Conservation (phyloP, 1,140 invertebrate genomes). For the Formica exsecta region DNA sequence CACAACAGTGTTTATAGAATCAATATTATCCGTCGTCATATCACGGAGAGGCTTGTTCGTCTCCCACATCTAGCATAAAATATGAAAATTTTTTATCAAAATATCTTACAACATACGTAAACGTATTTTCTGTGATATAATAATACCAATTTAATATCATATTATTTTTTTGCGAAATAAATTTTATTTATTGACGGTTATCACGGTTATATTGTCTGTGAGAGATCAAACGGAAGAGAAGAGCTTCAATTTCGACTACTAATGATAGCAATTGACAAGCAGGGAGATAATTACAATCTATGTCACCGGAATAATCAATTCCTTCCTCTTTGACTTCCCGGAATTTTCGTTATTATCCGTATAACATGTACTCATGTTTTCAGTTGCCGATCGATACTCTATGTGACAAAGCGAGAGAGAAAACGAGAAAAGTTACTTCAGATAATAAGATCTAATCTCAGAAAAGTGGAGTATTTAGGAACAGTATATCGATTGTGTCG, state of each 20-base stretch:
- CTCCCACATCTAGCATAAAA: neutral
- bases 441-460: conserved; percentile 51
- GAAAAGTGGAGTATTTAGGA: conserved; percentile 18
- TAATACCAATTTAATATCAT: neutral
- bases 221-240: neutral
- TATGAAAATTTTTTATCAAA: neutral
- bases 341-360: conserved; percentile 3
- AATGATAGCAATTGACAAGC: neutral
- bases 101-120: neutral
- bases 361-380: neutral
- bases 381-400: conserved; percentile 4
- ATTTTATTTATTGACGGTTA: conserved; percentile 6
- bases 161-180: neutral
- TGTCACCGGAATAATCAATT: conserved; percentile 18
- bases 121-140: neutral
- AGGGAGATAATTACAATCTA: conserved; percentile 10
- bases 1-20: conserved; percentile 43
- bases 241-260: neutral
- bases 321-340: conserved; percentile 6
- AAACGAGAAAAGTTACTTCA: conserved; percentile 3
- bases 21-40: conserved; percentile 13
- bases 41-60: neutral
- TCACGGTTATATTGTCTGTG: neutral
- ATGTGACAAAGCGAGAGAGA: neutral
- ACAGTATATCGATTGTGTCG: too few relatives aligned